phyloP scores from a whole-genome alignment of 2,113 vertebrate genomes.

The Drymodes brunneopygia region DNA sequence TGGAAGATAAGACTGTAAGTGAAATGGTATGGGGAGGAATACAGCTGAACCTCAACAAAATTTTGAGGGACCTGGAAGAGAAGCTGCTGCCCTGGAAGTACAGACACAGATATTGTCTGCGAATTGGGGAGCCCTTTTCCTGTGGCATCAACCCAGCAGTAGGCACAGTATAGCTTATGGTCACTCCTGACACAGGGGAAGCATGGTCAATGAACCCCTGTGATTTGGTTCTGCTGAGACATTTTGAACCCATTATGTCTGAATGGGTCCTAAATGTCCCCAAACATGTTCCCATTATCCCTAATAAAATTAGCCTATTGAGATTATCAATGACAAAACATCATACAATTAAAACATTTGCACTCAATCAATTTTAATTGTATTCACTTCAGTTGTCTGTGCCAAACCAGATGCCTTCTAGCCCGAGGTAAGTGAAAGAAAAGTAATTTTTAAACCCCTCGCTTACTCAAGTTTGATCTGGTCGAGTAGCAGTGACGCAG shows the following conservation, averaged over 20 bases:
- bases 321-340: slow-evolving; percentile 39
- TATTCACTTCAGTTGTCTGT: not conserved
- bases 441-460: slow-evolving; percentile 14
- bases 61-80: not conserved
- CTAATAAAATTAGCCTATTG: slow-evolving; percentile 27
- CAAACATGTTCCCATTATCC: slow-evolving; percentile 11
- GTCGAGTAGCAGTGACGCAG: not conserved
- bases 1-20: not conserved
- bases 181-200: not conserved
- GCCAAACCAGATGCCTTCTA: slow-evolving; percentile 46
- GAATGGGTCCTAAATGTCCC: not conserved
- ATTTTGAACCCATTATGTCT: slow-evolving; percentile 2
- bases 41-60: not conserved
- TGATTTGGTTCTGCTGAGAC: not conserved
- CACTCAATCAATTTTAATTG: slow-evolving; percentile 64
- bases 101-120: not conserved
- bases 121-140: not conserved
- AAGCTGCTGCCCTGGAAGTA: not conserved
- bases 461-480: not conserved
- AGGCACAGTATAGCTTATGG: not conserved
- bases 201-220: not conserved
- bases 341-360: slow-evolving; percentile 57
- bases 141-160: not conserved
- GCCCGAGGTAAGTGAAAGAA: slow-evolving; percentile 3
- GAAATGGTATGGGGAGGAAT: not conserved